A percentile compares a stretch with the other conserved stretches of the same genome.
phyloP scores from a whole-genome alignment of 2,888 invertebrate genomes.

The Harpalus rufipes region DNA sequence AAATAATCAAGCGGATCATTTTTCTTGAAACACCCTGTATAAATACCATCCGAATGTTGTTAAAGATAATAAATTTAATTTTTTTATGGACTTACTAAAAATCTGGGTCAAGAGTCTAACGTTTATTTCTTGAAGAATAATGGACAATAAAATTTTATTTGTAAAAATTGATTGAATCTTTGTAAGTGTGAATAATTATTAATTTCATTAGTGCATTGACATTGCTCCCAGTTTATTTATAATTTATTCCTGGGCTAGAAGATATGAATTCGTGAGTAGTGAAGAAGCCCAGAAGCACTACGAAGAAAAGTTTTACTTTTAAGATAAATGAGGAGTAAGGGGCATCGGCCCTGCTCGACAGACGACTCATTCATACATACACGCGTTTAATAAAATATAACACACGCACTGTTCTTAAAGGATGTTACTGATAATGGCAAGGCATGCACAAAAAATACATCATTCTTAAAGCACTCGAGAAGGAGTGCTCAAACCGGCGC shows the following conservation, averaged over 20 bases:
- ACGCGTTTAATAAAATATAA: constrained; percentile 61
- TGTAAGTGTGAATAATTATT: background rate
- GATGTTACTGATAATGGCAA: constrained; percentile 62
- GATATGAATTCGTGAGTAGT: constrained; percentile 21
- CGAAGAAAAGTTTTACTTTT: constrained; percentile 12
- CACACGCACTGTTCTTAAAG: constrained; percentile 61
- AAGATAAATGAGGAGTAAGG: constrained; percentile 58
- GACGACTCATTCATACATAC: constrained; percentile 63
- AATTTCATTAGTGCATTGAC: constrained; percentile 39
- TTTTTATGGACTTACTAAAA: background rate
- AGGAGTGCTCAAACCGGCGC: constrained; percentile 52
- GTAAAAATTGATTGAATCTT: background rate
- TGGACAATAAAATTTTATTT: background rate
- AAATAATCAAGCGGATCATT: too few species aligned
- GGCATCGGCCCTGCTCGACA: constrained; percentile 54
- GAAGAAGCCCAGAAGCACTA: constrained; percentile 26
- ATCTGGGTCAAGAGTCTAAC: constrained; percentile 1
- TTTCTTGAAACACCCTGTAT: background rate
- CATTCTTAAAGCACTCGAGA: constrained; percentile 46
- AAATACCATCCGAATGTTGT: background rate
- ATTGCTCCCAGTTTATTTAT: constrained; percentile 21
- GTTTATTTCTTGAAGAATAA: constrained; percentile 1
- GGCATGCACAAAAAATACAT: constrained; percentile 44
- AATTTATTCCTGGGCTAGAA: constrained; percentile 25
- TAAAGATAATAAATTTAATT: background rate